These are phyloP conservation scores for Lagorchestes hirsutus DNA, from an alignment of 2,797 vertebrate species.

Conservation along the genomic window DNA sequence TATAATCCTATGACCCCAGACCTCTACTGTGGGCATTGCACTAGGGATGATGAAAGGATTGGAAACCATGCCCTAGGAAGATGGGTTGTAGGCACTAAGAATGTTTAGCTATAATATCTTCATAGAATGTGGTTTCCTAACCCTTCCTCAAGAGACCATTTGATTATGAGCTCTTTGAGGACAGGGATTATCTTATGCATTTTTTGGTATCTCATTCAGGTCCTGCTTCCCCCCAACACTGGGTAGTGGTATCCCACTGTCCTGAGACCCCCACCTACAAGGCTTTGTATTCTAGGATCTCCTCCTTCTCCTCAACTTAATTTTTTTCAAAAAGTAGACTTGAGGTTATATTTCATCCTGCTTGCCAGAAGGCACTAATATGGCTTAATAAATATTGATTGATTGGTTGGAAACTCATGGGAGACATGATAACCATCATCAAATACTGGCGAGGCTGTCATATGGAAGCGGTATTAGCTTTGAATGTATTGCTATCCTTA, in stretches of 20 bases:
- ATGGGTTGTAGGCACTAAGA: background rate
- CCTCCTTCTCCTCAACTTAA: background rate
- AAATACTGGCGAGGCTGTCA: background rate
- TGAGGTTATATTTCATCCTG: background rate
- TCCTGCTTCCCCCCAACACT: too few species aligned
- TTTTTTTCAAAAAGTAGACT: background rate
- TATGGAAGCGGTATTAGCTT: background rate
- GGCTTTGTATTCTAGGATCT: background rate
- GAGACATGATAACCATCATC: background rate
- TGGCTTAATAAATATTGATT: background rate
- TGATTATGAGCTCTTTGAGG: background rate
- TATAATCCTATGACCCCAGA: background rate
- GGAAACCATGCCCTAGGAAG: background rate
- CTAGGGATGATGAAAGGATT: background rate
- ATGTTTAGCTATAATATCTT: background rate
- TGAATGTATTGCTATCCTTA: background rate
- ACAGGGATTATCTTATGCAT: background rate
- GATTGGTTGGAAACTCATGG: background rate
- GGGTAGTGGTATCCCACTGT: background rate
- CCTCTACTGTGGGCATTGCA: background rate
- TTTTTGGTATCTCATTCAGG: background rate
- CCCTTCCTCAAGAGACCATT: background rate
- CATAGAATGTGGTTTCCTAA: background rate
- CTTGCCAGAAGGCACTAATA: background rate
- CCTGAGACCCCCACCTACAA: background rate